These are phyloP conservation scores for Apamea crenata DNA, from an alignment of 2,888 invertebrate species.

Conservation along the genomic window DNA sequence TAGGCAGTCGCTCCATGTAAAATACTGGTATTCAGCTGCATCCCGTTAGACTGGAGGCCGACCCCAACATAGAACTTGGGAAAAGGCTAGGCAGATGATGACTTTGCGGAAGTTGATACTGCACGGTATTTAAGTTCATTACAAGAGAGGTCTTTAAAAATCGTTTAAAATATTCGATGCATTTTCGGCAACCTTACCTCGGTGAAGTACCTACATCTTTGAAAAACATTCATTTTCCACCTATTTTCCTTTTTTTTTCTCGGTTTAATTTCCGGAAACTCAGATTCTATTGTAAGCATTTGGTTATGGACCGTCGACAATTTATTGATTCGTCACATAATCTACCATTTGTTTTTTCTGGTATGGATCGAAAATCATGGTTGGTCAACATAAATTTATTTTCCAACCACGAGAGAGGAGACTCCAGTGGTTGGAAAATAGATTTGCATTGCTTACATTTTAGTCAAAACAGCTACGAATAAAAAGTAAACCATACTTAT, in stretches of 20 bases:
- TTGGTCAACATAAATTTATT: background rate
- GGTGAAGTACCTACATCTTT: no score
- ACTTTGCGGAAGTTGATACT: no score
- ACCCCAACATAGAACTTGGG: no score
- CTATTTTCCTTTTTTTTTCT: background rate
- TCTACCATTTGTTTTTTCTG: background rate
- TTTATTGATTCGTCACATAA: constrained; percentile 19
- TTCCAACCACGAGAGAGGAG: background rate
- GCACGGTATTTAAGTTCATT: no score
- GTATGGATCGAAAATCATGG: background rate
- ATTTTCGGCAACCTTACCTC: no score
- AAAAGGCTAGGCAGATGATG: no score
- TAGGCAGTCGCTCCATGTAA: no score
- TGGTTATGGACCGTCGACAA: background rate
- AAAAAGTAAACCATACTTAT: background rate
- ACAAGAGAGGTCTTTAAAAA: no score
- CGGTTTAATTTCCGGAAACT: constrained; percentile 19
- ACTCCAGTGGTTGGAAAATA: no score
- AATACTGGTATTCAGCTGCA: no score
- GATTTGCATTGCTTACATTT: background rate
- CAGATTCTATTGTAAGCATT: constrained; percentile 17
- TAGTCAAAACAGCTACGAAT: background rate
- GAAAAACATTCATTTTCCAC: background rate
- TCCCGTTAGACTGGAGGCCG: no score
- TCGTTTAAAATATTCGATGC: no score